Evolutionary conservation across 1,140 invertebrate genomes (phyloP), one percentile per base, ranked within the genome.

Genomic region (Microplitis demolitor): DNA sequence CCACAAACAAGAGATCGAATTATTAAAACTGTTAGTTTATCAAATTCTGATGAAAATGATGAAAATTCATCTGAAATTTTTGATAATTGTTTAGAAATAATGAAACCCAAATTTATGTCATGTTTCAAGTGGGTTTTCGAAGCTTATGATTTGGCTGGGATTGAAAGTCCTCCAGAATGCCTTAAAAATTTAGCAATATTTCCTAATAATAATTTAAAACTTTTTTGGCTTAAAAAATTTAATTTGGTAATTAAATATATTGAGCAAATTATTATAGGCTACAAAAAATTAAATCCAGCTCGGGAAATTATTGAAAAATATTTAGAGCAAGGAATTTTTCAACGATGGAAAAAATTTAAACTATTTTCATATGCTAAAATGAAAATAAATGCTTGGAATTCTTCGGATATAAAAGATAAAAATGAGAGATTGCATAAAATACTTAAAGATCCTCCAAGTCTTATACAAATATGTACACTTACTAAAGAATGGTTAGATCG

Each of bases 141-240:
- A 35, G 39, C 39, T 54, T 58, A 69, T 16, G 54, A 66, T 69
- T 66, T 69, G 11, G 60, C 60, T 9, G 60, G 39, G 31, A 31
- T 6, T 51, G 39, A 60, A 54, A 37, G 16, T 8, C 37, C 64
- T 13, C 60, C 72, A 56, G 60, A 35, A 35, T 73, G 72, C 31
- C 35, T 69, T 6, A 14, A 63, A 39, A 60, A 63, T 69, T 45
- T 73, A 9, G 61, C 72, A 24, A 56, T 73, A 1, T 39, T 53
- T 50, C 66, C 66, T 9, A 8, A 61, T 31, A n/a, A 31, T 56
- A 37, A 69, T 14, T 63, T 62, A 31, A 66, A 73, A 62, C 58
- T 73, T 24, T 73, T 50, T 13, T 73, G 66, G 72, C 51, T 73
- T 0, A 62, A 66, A 50, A 51, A 35, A 31, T 73, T 69, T 54